Evolutionary conservation across 1,140 invertebrate species (phyloP), one percentile per base, ranked within the genome.

Genomic region (Homalodisca vitripennis): DNA sequence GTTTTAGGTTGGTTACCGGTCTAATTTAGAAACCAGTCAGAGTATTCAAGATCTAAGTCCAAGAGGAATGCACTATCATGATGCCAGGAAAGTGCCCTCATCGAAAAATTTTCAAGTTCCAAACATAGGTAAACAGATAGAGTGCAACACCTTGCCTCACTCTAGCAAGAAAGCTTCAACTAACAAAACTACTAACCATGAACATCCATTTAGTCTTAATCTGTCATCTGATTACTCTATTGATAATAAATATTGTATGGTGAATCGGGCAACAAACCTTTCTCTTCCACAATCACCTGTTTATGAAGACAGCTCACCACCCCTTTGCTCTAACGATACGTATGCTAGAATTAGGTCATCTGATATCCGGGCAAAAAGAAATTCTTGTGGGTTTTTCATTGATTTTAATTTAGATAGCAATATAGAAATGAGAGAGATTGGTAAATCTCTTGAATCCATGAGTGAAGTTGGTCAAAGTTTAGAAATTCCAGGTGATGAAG

Each of bases 11-110:
- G 89, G 90, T 65, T 89, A 89, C 77, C 84, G 84, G 75, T 88
- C 88, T 67, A 87, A 84, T 51, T 80, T 95, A 64, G 92, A 92
- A 81, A 86, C 88, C 70, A 94, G 92, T 80, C 92, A 94, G 78
- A 91, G 89, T 75, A 92, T 91, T 69, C 86, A 88, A 68, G 90
- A 92, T 77, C 78, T 92, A 32, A 89, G 85, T 75, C 81, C 82
- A 86, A 77, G 78, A 79, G 72, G 79, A 78, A 62, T 76, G 76
- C 71, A 78, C 77, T 67, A 78, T 78, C 20, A 69, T 32, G 68
- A 69, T 24, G 17, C 67, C 48, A 51, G 32, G 74, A 71, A 71
- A 82, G 78, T 76, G 78, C 74, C 53, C 81, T 79, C 78, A 77
- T 47, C 78, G 79, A 57, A 81, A 80, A 62, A 79, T 79, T 69